Conservation (phyloP, 2,113 vertebrate species). For the Sylvicapra grimmia region DNA sequence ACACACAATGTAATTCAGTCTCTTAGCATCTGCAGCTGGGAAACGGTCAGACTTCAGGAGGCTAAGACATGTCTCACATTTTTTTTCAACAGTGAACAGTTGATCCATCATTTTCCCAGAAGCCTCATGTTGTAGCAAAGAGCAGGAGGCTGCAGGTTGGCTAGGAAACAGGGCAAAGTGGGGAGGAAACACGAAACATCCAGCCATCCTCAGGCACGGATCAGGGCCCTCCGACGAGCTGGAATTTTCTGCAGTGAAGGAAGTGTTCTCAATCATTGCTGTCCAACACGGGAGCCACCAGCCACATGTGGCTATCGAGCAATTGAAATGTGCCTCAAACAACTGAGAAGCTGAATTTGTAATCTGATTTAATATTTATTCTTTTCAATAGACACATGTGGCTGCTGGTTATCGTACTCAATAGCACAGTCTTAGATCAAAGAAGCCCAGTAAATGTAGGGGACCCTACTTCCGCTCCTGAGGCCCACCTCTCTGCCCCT, state of each 20-base stretch:
- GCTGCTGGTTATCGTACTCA: not conserved
- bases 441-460: not conserved
- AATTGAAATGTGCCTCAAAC: not conserved
- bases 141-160: not conserved
- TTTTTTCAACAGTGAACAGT: not conserved
- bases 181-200: not conserved
- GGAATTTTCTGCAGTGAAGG: not conserved
- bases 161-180: not conserved
- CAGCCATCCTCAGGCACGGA: not conserved
- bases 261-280: not conserved
- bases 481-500: not conserved
- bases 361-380: not conserved
- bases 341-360: not conserved
- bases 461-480: not conserved
- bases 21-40: conserved; percentile 14
- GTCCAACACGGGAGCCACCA: not conserved
- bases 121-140: not conserved
- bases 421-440: not conserved
- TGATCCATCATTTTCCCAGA: not conserved
- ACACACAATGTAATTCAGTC: not conserved
- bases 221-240: not conserved
- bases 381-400: not conserved
- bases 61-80: not conserved
- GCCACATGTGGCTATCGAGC: not conserved
- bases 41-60: not conserved